These are phyloP conservation scores for Zaprionus nigranus DNA, from an alignment of 1,140 invertebrate genomes.

Conservation along the genomic window DNA sequence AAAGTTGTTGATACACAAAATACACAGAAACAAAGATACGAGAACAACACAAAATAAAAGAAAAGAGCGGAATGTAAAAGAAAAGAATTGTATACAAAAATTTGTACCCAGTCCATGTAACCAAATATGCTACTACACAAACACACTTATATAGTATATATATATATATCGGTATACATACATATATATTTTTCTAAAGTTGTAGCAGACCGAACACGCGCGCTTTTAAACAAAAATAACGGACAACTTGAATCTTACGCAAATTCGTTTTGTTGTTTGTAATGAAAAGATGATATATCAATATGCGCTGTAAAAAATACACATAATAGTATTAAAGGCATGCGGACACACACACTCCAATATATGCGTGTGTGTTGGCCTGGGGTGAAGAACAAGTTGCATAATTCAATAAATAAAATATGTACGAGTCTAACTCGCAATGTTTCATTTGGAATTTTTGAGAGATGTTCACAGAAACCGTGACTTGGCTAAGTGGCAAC, in stretches of 20 bases:
- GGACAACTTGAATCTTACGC: constrained; percentile 17
- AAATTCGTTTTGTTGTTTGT: constrained; percentile 58
- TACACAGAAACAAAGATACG: constrained; percentile 15
- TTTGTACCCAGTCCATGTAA: constrained; percentile 82
- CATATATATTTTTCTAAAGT: constrained; percentile 74
- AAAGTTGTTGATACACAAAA: constrained; percentile 52
- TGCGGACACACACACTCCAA: constrained; percentile 39
- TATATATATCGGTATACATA: constrained; percentile 68
- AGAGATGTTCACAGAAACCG: not conserved
- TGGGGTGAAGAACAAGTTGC: constrained; percentile 71
- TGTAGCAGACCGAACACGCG: constrained; percentile 50
- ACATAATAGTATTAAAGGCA: constrained; percentile 74
- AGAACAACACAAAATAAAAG: constrained; percentile 5
- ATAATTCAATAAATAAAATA: constrained; percentile 76
- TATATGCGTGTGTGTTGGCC: constrained; percentile 45
- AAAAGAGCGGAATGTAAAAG: constrained; percentile 4
- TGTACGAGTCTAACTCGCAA: constrained; percentile 44
- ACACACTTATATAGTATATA: constrained; percentile 20
- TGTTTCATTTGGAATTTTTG: not conserved
- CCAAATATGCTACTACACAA: constrained; percentile 71
- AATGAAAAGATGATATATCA: constrained; percentile 61
- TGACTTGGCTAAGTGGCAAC: not conserved
- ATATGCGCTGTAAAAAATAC: constrained; percentile 78
- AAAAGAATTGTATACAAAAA: constrained; percentile 76
- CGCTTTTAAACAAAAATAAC: constrained; percentile 54